These are phyloP conservation scores for Pocillopora grandis DNA, from an alignment of 92 coral and sea anemone genomes.

Conservation along the genomic window DNA sequence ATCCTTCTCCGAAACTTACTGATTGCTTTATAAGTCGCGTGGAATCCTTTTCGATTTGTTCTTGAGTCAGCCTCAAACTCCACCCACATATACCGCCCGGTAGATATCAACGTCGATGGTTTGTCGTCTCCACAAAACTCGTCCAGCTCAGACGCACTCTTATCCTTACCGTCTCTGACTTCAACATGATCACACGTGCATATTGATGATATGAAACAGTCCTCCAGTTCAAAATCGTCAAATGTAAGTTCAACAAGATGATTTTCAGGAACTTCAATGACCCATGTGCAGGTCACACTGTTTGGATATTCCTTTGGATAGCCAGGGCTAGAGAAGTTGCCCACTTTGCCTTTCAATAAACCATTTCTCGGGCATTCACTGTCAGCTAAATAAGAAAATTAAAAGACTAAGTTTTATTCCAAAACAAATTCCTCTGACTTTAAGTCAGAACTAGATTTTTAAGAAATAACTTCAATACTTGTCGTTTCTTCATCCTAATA, in stretches of 20 bases:
- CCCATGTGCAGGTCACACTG: slow-evolving; percentile 43
- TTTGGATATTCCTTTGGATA: slow-evolving; percentile 47
- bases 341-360: slow-evolving; percentile 8
- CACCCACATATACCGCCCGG: slow-evolving; percentile 52
- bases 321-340: slow-evolving; percentile 47
- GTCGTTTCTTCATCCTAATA: too few relatives aligned
- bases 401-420: neutral
- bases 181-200: slow-evolving; percentile 80
- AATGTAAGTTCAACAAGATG: slow-evolving; percentile 52
- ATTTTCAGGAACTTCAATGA: slow-evolving; percentile 37
- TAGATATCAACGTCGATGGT: slow-evolving; percentile 51
- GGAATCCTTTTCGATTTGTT: slow-evolving; percentile 53
- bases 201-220: slow-evolving; percentile 2
- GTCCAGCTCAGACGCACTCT: slow-evolving; percentile 45
- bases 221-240: slow-evolving; percentile 60
- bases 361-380: neutral
- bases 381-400: neutral
- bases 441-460: too few relatives aligned
- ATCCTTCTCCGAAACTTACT: neutral
- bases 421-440: too few relatives aligned
- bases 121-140: slow-evolving; percentile 65
- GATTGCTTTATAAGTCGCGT: slow-evolving; percentile 35
- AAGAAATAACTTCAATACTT: too few relatives aligned
- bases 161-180: slow-evolving; percentile 69
- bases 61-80: slow-evolving; percentile 57